Percentiles rank a stretch among this genome's conserved stretches.
Evolutionary conservation across 2,113 vertebrate species (phyloP).

Genomic region (Hypocryptadius cinnamomeus): DNA sequence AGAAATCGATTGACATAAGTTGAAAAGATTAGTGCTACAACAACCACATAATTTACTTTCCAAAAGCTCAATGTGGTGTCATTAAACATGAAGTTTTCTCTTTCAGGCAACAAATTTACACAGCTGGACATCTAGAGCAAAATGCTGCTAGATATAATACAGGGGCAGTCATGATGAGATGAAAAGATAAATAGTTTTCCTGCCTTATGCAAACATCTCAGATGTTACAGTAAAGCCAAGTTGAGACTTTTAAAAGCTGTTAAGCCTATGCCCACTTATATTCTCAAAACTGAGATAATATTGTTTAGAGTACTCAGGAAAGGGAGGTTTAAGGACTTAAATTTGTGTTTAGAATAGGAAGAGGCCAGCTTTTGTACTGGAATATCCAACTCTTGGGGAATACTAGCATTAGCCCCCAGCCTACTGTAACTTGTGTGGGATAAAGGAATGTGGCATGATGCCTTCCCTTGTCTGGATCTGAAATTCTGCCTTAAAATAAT

Average conservation of each 20-base stretch:
- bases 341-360: neutral
- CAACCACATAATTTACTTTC: neutral
- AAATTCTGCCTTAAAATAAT: neutral
- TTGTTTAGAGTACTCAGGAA: neutral
- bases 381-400: neutral
- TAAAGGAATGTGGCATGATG: neutral
- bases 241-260: neutral
- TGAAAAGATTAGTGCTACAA: neutral
- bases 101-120: neutral
- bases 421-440: neutral
- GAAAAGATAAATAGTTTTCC: neutral
- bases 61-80: neutral
- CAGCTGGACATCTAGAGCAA: neutral
- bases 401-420: neutral
- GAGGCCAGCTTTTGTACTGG: neutral
- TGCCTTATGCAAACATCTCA: neutral
- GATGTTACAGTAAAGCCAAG: neutral
- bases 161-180: neutral
- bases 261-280: neutral
- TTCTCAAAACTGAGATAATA: neutral
- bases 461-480: neutral
- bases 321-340: neutral
- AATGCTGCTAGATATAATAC: neutral
- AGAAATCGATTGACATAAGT: neutral
- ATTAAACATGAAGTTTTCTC: neutral